These are phyloP conservation scores for Crax fasciolata DNA, from an alignment of 2,797 vertebrate species.

Conservation along the genomic window DNA sequence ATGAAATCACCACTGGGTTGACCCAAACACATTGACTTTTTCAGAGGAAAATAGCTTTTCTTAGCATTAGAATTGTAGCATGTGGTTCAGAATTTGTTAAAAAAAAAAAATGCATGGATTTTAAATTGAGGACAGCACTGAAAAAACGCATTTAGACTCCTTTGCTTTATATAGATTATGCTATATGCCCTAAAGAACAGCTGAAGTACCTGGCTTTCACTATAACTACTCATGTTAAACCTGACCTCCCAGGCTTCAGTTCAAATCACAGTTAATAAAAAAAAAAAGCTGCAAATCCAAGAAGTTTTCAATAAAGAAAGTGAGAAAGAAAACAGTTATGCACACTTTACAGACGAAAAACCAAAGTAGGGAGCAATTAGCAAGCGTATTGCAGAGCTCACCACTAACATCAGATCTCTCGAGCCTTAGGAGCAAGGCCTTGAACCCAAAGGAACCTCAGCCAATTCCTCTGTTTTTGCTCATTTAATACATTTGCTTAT, in stretches of 20 bases:
- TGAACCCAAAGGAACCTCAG: neutral
- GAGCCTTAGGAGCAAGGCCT: neutral
- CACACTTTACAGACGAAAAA: neutral
- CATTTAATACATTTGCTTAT: neutral
- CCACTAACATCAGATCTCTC: neutral
- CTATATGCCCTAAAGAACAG: neutral
- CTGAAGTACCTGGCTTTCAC: neutral
- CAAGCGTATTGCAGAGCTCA: neutral
- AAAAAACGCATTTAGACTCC: neutral
- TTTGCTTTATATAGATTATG: neutral
- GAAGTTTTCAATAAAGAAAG: neutral
- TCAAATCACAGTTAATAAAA: neutral
- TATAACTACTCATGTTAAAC: neutral
- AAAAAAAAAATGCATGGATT: neutral
- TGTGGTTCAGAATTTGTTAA: neutral
- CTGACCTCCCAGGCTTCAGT: neutral
- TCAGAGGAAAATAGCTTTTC: neutral
- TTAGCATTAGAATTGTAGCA: neutral
- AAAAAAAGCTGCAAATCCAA: neutral
- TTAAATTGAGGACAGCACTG: neutral
- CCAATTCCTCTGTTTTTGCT: neutral
- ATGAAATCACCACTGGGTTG: neutral
- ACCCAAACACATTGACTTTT: neutral
- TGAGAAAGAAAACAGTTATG: neutral
- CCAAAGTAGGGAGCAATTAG: neutral